These are phyloP conservation scores for Cabera pusaria DNA, from an alignment of 2,888 invertebrate genomes.

Conservation along the genomic window DNA sequence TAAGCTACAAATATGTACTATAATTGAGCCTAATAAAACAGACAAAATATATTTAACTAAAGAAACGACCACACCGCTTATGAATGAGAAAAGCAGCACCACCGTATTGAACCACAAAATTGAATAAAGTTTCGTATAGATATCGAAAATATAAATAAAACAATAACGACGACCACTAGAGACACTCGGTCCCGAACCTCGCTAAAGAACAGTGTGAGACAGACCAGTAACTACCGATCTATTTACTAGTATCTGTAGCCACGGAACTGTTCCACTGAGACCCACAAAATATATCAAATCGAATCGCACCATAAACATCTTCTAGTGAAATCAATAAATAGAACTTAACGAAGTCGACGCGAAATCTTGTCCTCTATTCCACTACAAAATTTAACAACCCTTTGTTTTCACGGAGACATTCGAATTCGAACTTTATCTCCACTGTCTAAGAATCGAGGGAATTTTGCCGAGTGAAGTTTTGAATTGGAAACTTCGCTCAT, in stretches of 20 bases:
- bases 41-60: too few species aligned
- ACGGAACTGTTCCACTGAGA: constrained; percentile 19
- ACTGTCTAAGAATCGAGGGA: constrained; percentile 3
- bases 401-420: not conserved
- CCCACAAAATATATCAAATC: constrained; percentile 32
- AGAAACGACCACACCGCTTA: too few species aligned
- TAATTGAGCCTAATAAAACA: too few species aligned
- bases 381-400: constrained; percentile 7
- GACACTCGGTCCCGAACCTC: too few species aligned
- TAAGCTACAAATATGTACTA: too few species aligned
- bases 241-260: constrained; percentile 20
- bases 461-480: constrained; percentile 1
- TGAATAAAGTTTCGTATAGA: not conserved
- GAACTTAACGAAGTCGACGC: constrained; percentile 34
- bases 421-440: constrained; percentile 15
- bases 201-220: constrained; percentile 5
- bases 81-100: too few species aligned
- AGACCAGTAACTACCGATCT: constrained; percentile 12
- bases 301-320: constrained; percentile 33
- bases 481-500: constrained; percentile 24
- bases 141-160: too few species aligned
- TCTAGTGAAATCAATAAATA: constrained; percentile 36
- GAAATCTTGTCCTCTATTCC: constrained; percentile 32
- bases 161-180: not conserved
- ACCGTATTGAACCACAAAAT: not conserved